phyloP scores from a whole-genome alignment of 53 echinoderm and acorn worm genomes.

The Pentamera pediparva region DNA sequence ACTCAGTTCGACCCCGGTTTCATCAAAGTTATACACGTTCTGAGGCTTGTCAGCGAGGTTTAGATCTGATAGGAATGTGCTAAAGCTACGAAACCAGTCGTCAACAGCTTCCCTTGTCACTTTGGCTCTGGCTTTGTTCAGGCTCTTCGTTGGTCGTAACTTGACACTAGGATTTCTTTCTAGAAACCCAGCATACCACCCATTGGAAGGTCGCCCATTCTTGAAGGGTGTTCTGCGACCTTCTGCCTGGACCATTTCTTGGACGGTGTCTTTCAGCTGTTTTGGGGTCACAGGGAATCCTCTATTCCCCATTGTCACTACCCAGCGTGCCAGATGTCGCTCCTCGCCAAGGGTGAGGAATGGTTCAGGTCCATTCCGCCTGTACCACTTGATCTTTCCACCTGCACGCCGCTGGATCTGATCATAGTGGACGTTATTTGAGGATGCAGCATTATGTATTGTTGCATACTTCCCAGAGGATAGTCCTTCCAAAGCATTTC shows the following conservation, averaged over 20 bases:
- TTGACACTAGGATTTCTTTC: neutral
- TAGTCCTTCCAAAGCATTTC: neutral
- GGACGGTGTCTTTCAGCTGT: neutral
- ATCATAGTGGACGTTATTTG: conserved; percentile 14
- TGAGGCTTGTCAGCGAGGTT: neutral
- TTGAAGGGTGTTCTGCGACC: neutral
- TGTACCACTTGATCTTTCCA: conserved; percentile 3
- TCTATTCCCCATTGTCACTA: conserved; percentile 4
- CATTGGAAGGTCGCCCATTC: neutral
- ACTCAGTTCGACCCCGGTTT: neutral
- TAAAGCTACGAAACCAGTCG: conserved; percentile 2
- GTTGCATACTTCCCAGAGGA: neutral
- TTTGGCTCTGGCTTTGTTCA: conserved; percentile 2
- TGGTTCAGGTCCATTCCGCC: conserved; percentile 27
- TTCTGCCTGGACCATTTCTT: neutral
- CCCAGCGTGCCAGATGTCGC: conserved; percentile 4
- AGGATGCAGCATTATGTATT: neutral
- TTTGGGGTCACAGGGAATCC: conserved; percentile 7
- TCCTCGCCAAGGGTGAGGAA: neutral
- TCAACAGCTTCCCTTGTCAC: neutral
- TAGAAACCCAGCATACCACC: neutral
- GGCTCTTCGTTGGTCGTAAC: neutral
- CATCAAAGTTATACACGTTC: neutral
- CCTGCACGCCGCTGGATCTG: neutral
- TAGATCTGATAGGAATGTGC: too few species aligned